These are phyloP conservation scores for Octonoba sinensis DNA, from an alignment of 2,888 invertebrate genomes.

Conservation along the genomic window DNA sequence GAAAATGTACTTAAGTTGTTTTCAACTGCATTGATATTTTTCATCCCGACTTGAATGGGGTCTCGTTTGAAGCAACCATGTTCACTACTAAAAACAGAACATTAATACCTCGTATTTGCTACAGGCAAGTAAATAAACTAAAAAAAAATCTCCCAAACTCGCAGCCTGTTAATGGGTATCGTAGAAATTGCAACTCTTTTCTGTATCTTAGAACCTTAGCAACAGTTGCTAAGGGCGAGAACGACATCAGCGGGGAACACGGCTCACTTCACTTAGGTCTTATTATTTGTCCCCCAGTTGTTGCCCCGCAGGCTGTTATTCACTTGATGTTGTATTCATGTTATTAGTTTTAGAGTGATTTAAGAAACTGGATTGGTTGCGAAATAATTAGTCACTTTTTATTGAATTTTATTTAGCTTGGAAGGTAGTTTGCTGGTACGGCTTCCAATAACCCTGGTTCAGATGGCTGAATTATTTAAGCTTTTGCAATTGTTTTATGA, in stretches of 20 bases:
- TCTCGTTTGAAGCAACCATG: too few species aligned
- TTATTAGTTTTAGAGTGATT: too few species aligned
- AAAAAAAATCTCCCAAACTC: neutral
- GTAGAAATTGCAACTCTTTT: slow-evolving; percentile 16
- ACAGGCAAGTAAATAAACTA: neutral
- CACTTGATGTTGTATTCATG: neutral
- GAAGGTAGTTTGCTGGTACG: neutral
- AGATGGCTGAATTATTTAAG: too few species aligned
- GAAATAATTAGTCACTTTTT: neutral
- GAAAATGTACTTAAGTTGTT: too few species aligned
- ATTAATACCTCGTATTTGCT: neutral
- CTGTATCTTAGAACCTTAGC: slow-evolving; percentile 23
- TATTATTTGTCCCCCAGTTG: slow-evolving; percentile 1
- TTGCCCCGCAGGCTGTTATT: neutral
- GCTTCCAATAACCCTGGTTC: neutral
- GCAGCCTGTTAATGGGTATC: slow-evolving; percentile 21
- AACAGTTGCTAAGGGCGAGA: slow-evolving; percentile 33
- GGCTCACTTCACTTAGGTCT: slow-evolving; percentile 1
- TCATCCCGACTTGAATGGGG: too few species aligned
- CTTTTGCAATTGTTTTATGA: too few species aligned
- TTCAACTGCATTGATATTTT: too few species aligned
- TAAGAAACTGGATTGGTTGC: too few species aligned
- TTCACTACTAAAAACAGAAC: too few species aligned
- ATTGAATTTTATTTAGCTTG: slow-evolving; percentile 13
- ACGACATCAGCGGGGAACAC: slow-evolving; percentile 5